phyloP scores from a whole-genome alignment of 2,888 invertebrate genomes.

The Parnassius orleans region DNA sequence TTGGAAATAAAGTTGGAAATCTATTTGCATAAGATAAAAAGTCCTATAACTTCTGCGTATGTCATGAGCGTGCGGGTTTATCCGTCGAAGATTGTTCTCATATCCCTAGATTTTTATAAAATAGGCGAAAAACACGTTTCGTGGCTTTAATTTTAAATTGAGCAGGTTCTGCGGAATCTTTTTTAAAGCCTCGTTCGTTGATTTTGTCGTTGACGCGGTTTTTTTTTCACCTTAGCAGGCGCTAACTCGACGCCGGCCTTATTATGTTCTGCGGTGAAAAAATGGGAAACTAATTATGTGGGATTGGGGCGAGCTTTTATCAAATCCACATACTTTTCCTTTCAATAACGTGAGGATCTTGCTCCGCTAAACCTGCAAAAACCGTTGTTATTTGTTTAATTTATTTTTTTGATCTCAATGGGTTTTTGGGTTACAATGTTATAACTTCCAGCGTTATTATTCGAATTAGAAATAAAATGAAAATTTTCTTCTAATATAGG shows the following conservation, averaged over 20 bases:
- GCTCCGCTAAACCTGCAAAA: slow-evolving; percentile 13
- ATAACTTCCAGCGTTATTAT: too few species aligned
- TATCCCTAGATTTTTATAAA: slow-evolving; percentile 79
- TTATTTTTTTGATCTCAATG: not conserved
- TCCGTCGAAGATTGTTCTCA: slow-evolving; percentile 75
- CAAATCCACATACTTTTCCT: slow-evolving; percentile 40
- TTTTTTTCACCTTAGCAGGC: slow-evolving; percentile 54
- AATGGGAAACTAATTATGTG: slow-evolving; percentile 67
- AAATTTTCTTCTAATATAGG: too few species aligned
- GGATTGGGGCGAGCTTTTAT: slow-evolving; percentile 40
- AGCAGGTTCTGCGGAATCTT: slow-evolving; percentile 77
- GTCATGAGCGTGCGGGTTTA: slow-evolving; percentile 55
- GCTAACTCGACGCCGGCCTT: slow-evolving; percentile 56
- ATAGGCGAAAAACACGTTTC: slow-evolving; percentile 80
- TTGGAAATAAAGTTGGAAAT: slow-evolving; percentile 30
- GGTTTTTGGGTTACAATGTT: too few species aligned
- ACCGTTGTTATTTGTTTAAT: slow-evolving; percentile 10
- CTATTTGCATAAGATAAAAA: slow-evolving; percentile 32
- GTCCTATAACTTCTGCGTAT: slow-evolving; percentile 43
- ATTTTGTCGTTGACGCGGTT: slow-evolving; percentile 49
- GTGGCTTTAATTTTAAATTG: slow-evolving; percentile 82
- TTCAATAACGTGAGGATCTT: slow-evolving; percentile 32
- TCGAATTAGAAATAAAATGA: too few species aligned
- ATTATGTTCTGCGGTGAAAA: slow-evolving; percentile 62
- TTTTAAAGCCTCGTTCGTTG: slow-evolving; percentile 69